Base-by-base conservation (phyloP, 1,140 invertebrate species). In the Drosophila mayri region DNA sequence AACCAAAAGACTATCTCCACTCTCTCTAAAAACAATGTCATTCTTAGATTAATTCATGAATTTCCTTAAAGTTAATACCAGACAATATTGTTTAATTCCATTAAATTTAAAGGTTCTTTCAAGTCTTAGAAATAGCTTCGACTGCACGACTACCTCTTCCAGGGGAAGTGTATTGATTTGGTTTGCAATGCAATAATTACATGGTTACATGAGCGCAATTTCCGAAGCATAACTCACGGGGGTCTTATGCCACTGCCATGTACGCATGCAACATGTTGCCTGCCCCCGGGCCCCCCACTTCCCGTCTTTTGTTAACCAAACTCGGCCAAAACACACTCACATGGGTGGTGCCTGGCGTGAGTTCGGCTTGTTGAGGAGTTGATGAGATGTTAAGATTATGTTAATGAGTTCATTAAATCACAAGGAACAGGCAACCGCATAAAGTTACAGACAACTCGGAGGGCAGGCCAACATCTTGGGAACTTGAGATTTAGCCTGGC, bases 351-450 rank as follows among this genome's bases (percentile, higher is more conserved):
- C 60, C 49, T 77, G 66, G 50, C 61, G 41, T 66, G 65, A 76
- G 58, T 74, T 79, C 47, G 76, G 41, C 85, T 78, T 78, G 81
- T 84, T 77, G 50, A 81, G 68, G 64, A 85, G 64, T 81, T 88
- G 85, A 90, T 90, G 85, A 81, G 81, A 90, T 85, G 78, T 85
- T 85, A 90, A 88, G 85, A 88, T 88, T 88, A 88, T 88, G 85
- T 85, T 88, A 88, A 88, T 90, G 81, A 88, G 85, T 85, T 88
- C 81, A 88, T 88, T 90, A 90, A 90, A 84, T 85, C 85, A 88
- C 77, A 73, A 79, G 70, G 47, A 71, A 74, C 84, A 84, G 70
- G 68, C 65, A 72, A 20, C 38, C 57, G 57, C 55, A 79, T 62
- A 55, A 38, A 79, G 77, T 66, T 55, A 64, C 52, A 63, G 52